Evolutionary conservation across 2,113 vertebrate species (phyloP), one percentile per base, ranked within the genome.

Genomic region (Clupea harengus): DNA sequence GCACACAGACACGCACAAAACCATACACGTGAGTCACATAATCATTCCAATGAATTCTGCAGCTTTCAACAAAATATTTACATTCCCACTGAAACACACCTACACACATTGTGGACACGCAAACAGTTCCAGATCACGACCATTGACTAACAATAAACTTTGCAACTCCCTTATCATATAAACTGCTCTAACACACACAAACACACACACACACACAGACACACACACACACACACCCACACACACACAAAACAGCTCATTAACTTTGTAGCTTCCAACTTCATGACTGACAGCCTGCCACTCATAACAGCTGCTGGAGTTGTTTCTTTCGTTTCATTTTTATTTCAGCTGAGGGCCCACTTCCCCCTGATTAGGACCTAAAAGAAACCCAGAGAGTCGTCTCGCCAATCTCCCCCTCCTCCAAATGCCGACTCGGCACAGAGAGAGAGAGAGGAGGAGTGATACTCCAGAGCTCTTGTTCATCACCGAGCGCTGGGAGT

Each of bases 401-500:
- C 72, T 44, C 32, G 10, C 32, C 32, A 32, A 39, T 39, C 72
- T 78, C 72, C 72, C 39, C 72, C 72, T 78, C 28, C 72, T 6
- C 54, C 18, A 6, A 20, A 22, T 20, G 54, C 54, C 54, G 22
- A 22, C 20, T 60, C 54, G 47, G 18, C 54, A 60, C 54, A 20
- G 54, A 20, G 54, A 60, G 18, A 22, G 28, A 78, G 25, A 4
- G n/a, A 75, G 67, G 7, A 78, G 25, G 28, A 78, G 72, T 78
- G 72, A 13, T 78, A 13, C 72, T 78, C 72, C 72, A 78, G 13
- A 17, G 13, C 17, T 45, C 84, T 86, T 54, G 45, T 88, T 81
- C 83, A 84, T 88, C 85, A 86, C 83, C 0, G 17, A 11, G 44
- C 81, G 64, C 46, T 78, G 2, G n/a, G 52, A 44, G 81, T 64